Base-by-base conservation (phyloP, 2,888 invertebrate species). In the Harpagoxenus sublaevis region DNA sequence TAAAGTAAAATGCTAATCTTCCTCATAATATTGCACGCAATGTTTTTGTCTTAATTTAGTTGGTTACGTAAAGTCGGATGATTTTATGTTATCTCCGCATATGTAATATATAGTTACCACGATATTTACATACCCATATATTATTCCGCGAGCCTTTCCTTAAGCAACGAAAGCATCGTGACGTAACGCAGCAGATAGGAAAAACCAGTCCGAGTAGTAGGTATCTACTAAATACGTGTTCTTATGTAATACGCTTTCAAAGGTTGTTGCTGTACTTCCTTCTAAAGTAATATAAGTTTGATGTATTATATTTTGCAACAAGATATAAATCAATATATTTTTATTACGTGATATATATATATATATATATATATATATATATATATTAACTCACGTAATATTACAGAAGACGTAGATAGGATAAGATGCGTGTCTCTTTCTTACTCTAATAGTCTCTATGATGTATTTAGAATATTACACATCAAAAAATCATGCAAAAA, bases 1-100 rank as follows among this genome's bases (percentile, higher is more conserved):
- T 28, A 71, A 8, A 3, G 6, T n/a, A 45, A 71, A 79, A 60
- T 70, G 60, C 12, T 79, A 48, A 71, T 62, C 71, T 48, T 60
- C 35, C 39, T 60, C 48, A 28, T 62, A 18, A 42, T n/a, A 12
- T 60, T 71, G 45, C 23, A 28, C 48, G 23, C 28, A 28, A 55
- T 71, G 23, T 71, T 39, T 68, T 71, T 39, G 57, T n/a, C 31
- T 68, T 31, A 45, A 66, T 57, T 70, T 28, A 35, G 35, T 35
- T 35, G 35, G 42, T 53, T 53, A 10, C 10, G 10, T 15, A 28
- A 79, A 35, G 31, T 5, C 9, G 12, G 12, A 5, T 78, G 45
- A 42, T 23, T 57, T 55, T 55, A 28, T 2, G 53, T 42, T 79
- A 35, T 35, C 23, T 23, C 12, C 35, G 8, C 15, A 15, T 57